Percentiles rank a stretch among this genome's conserved stretches.
phyloP scores from a whole-genome alignment of 2,888 invertebrate species.

The Xestia sexstrigata region DNA sequence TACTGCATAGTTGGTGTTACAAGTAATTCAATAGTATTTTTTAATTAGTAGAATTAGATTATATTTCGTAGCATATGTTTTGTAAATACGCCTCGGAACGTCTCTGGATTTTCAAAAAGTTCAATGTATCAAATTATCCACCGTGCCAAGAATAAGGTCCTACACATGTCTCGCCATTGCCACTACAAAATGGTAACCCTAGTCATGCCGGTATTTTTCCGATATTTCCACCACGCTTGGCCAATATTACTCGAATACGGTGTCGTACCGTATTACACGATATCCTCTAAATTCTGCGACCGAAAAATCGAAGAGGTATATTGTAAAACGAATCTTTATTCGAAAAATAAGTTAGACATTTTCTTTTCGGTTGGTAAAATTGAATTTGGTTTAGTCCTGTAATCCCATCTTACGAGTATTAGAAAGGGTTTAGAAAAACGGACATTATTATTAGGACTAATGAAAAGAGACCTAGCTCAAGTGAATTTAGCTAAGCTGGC shows the following conservation, averaged over 20 bases:
- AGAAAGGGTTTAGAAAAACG: background rate
- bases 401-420: slow-evolving; percentile 10
- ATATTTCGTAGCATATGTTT: no score
- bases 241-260: slow-evolving; percentile 69
- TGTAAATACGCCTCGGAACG: no score
- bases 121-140: no score
- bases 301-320: slow-evolving; percentile 33
- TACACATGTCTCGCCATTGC: background rate
- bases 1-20: no score
- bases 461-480: background rate
- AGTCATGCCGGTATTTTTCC: slow-evolving; percentile 63
- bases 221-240: slow-evolving; percentile 65
- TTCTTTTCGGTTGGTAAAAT: background rate
- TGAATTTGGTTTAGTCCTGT: background rate
- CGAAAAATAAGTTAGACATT: background rate
- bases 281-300: slow-evolving; percentile 53
- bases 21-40: no score
- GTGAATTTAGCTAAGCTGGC: background rate
- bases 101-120: no score
- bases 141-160: no score
- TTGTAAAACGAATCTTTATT: slow-evolving; percentile 38
- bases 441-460: background rate
- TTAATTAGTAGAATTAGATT: no score
- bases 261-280: slow-evolving; percentile 66
- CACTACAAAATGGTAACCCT: background rate